These are phyloP conservation scores for Dipodomys merriami DNA, from an alignment of 2,113 vertebrate species.

Conservation along the genomic window DNA sequence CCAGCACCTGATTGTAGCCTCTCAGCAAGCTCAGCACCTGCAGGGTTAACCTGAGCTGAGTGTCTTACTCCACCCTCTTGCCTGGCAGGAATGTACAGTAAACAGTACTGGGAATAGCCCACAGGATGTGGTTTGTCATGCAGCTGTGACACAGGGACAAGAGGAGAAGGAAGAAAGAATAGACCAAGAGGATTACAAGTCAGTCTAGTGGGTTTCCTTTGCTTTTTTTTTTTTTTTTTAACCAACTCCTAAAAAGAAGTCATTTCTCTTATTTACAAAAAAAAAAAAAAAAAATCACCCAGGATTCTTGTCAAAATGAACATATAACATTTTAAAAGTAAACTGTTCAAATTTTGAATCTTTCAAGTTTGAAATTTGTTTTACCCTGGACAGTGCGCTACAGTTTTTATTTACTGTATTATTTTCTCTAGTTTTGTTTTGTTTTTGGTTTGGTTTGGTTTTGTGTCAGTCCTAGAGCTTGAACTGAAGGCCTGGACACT, in stretches of 20 bases:
- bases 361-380: constrained; percentile 32
- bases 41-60: background rate
- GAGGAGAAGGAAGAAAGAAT: background rate
- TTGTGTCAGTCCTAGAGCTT: no score
- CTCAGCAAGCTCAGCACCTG: no score
- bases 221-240: no score
- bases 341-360: background rate
- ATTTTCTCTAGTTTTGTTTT: no score
- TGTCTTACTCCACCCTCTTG: background rate
- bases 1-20: background rate
- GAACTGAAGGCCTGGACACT: no score
- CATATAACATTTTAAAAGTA: constrained; percentile 1
- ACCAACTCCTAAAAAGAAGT: background rate
- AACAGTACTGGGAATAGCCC: background rate
- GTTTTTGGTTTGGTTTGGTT: no score
- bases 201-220: background rate
- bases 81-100: background rate
- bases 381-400: background rate
- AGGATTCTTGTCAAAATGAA: constrained; percentile 5
- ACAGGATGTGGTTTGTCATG: background rate
- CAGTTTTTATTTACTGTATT: background rate
- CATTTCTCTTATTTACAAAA: background rate
- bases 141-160: background rate
- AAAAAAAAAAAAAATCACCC: background rate
- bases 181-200: background rate